Base-by-base conservation (phyloP, 2,888 invertebrate genomes). In the Neoaliturus tenellus region DNA sequence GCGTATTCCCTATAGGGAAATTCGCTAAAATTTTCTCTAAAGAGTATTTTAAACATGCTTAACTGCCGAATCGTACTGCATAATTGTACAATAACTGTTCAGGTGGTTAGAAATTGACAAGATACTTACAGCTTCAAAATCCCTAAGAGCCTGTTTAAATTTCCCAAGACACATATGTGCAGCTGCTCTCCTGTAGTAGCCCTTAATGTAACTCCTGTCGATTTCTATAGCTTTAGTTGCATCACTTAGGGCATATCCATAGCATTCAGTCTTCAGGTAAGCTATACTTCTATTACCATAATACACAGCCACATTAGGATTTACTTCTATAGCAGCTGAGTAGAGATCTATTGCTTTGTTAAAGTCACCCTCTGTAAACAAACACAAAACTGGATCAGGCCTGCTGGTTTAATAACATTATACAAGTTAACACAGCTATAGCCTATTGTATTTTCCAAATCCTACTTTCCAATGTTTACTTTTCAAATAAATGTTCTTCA, bases 121-220 rank as follows among this genome's bases (percentile, higher is more conserved):
- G n/a, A n/a, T 35, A 93, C 94, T 93, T 92, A 98, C 98, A 91
- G 96, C 95, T 94, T 99, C 98, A 92, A 97, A 99, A 92, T 99
- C 99, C 91, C 95, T 96, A 87, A 99, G 93, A 12, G 99, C 99
- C 91, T 96, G 93, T 92, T 98, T 99, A 91, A 98, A 99, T 92
- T 98, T 98, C 87, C 99, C 99, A 89, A 99, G 91, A 33, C 99
- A 97, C 99, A 99, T 99, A 89, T 98, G 94, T 41, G 99, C 96
- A 0, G 98, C 98, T 0, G 99, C 99, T 89, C 99, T 93, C 88
- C 99, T 94, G 91, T 99, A 99, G 90, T 98, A 99, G 0, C 98
- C 99, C 92, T 99, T 99, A 31, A 98, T 93, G 90, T 99, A 99
- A 31, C 93, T 92, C 88, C 94, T 95, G 91, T 99, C 98, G 86